Base-by-base conservation (phyloP, 2,797 vertebrate species). In the Etheostoma perlongum region DNA sequence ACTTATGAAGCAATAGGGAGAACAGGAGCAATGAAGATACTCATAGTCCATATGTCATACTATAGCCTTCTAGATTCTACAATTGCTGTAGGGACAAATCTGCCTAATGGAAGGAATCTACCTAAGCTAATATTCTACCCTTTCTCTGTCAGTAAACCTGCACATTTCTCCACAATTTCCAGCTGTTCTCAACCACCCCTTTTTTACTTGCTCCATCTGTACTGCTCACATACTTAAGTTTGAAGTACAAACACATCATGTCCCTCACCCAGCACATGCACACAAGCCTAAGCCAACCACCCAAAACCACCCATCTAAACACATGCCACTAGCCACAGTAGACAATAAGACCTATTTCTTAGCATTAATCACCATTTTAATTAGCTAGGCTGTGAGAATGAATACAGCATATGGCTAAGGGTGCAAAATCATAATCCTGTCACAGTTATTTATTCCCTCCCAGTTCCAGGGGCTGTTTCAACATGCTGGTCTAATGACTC, bases 301-400 rank as follows among this genome's bases (percentile, higher is more conserved):
- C 53, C 30, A 30, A 6, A 30, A 30, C 64, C 68, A 58, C 61
- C 76, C 62, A 68, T 60, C 59, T 63, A 73, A 78, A 76, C 65
- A 66, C 47, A 62, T 12, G 64, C 47, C 79, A 48, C 33, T 25
- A 61, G 13, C 47, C 54, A 82, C 27, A 68, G 72, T 52, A 72
- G 64, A 79, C 59, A 81, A 88, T 87, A 86, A 84, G 53, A 84
- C 76, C 63, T 67, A 73, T 83, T 85, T 82, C 74, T 73, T 67
- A 78, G 76, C 80, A 85, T 92, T 91, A 90, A 94, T 94, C 93
- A 93, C 70, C 85, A 92, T 93, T 94, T 94, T 93, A 94, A 94
- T 94, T 92, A 93, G 80, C 72, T 78, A 60, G 84, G 69, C 82
- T 88, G 83, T 85, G 87, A 88, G 88, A 92, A 93, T 85, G 71